A percentile compares a stretch with the other conserved stretches of the same genome.
Evolutionary conservation across 2,888 invertebrate species (phyloP).

Genomic region (Schrankia costaestrigalis): DNA sequence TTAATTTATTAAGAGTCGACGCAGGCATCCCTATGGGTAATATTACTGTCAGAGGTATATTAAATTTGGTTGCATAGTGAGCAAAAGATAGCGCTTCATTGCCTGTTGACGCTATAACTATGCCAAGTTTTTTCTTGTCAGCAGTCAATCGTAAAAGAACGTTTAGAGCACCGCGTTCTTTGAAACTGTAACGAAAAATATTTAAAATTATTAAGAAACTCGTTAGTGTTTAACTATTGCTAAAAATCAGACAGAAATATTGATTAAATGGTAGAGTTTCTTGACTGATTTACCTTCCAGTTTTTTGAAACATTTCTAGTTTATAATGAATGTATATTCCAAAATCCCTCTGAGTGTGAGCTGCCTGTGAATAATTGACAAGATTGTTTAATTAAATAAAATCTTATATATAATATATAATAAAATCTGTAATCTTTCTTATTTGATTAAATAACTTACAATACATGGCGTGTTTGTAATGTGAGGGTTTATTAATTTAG

Average conservation of each 20-base stretch:
- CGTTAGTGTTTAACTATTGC: background rate
- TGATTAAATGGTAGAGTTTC: background rate
- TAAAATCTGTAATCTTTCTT: no score
- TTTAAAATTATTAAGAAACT: background rate
- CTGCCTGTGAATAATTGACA: conserved; percentile 42
- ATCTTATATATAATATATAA: no score
- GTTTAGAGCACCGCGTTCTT: conserved; percentile 86
- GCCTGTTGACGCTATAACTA: conserved; percentile 85
- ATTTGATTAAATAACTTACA: conserved; percentile 36
- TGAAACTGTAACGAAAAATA: conserved; percentile 77
- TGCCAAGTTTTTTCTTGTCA: conserved; percentile 82
- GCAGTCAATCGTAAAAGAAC: conserved; percentile 78
- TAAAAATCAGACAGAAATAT: no score
- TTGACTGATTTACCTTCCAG: conserved; percentile 54
- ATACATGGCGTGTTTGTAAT: conserved; percentile 49
- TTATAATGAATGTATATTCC: conserved; percentile 50
- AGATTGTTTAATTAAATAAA: no score
- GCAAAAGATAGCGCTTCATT: conserved; percentile 86
- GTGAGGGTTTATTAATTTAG: conserved; percentile 34
- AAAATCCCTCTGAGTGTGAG: conserved; percentile 51
- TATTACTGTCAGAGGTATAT: conserved; percentile 83
- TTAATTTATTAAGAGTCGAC: conserved; percentile 84
- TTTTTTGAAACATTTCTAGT: conserved; percentile 47
- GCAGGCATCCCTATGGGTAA: conserved; percentile 85
- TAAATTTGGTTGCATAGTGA: conserved; percentile 82